Evolutionary conservation across 2,113 vertebrate species (phyloP).

Genomic region (Misgurnus mizolepis): DNA sequence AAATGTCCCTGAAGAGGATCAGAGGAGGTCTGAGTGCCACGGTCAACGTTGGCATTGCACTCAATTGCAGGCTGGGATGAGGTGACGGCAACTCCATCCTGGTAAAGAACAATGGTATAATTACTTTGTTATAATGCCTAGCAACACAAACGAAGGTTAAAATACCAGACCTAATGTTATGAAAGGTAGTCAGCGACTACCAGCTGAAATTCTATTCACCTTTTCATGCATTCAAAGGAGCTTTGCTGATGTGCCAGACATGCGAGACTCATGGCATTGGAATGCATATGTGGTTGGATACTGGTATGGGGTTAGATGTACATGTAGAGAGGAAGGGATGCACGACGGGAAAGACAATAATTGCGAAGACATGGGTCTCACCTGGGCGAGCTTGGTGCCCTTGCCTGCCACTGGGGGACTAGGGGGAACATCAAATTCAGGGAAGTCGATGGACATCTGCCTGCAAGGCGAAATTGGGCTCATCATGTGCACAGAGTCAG

Average conservation of each 20-base stretch:
- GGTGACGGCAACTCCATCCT: constrained; percentile 33
- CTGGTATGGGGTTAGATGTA: constrained; percentile 45
- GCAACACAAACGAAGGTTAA: not conserved
- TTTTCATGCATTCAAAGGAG: constrained; percentile 58
- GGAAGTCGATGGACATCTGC: constrained; percentile 91
- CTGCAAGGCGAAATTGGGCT: constrained; percentile 79
- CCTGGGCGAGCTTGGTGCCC: constrained; percentile 74
- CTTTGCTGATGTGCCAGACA: constrained; percentile 58
- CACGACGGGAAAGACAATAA: constrained; percentile 48
- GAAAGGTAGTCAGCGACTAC: not conserved
- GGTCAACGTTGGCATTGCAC: constrained; percentile 60
- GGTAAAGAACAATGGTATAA: constrained; percentile 38
- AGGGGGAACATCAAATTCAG: constrained; percentile 74
- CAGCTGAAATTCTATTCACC: constrained; percentile 54
- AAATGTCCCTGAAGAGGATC: constrained; percentile 65
- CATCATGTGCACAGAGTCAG: constrained; percentile 64
- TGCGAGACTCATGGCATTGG: constrained; percentile 57
- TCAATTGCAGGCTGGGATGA: constrained; percentile 34
- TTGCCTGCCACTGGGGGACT: constrained; percentile 67
- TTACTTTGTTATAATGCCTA: not conserved
- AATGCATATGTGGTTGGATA: constrained; percentile 42
- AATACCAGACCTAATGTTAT: not conserved
- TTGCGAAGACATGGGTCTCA: constrained; percentile 63
- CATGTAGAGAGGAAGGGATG: constrained; percentile 37
- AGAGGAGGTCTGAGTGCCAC: constrained; percentile 69